A percentile compares a stretch with the other conserved stretches of the same genome.
Evolutionary conservation across 2,113 vertebrate species (phyloP).

Genomic region (Psittacara wagleri): DNA sequence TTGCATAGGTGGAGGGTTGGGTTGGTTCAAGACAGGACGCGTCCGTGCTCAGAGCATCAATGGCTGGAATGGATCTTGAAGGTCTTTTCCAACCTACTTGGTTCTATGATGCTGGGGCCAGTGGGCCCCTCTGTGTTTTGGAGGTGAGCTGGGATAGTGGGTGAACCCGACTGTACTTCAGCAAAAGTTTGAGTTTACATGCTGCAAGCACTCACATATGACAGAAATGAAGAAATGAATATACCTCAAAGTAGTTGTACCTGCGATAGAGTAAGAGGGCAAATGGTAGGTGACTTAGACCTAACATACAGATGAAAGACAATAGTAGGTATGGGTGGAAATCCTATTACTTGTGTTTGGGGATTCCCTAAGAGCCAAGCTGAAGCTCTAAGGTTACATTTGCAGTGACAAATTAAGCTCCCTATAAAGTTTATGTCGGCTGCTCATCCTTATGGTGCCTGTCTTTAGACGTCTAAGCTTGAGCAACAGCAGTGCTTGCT

Average conservation of each 20-base stretch:
- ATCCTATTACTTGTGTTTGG: background rate
- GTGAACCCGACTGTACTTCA: fast-evolving
- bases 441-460: background rate
- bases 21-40: fast-evolving
- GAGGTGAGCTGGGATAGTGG: background rate
- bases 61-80: background rate
- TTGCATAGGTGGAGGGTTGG: fast-evolving
- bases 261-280: fast-evolving
- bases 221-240: background rate
- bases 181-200: background rate
- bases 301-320: fast-evolving
- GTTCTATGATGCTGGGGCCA: background rate
- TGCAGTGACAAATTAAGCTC: background rate
- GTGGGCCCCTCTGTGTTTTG: background rate
- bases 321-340: background rate
- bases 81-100: background rate
- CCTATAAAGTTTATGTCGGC: background rate
- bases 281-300: background rate
- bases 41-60: background rate
- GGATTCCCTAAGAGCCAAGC: background rate
- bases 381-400: background rate
- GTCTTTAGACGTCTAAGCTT: background rate
- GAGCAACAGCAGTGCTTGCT: background rate
- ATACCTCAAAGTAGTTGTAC: background rate
- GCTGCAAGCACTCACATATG: fast-evolving